Conservation (phyloP, 2,113 vertebrate genomes). For the Phocoena sinus region DNA sequence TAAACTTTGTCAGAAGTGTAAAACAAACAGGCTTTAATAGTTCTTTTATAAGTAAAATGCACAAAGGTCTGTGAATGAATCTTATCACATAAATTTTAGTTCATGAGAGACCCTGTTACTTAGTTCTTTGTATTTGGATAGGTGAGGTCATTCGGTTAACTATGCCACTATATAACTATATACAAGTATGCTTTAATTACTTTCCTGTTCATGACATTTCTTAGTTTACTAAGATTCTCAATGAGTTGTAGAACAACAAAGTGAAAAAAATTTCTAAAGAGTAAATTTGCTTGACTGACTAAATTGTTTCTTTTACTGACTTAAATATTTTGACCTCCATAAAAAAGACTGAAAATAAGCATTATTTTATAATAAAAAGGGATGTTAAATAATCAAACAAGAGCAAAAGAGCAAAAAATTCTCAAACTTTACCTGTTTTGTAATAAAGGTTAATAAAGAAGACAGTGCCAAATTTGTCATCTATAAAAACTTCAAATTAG, state of each 20-base stretch:
- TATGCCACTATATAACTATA: neutral
- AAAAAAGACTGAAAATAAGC: neutral
- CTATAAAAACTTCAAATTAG: neutral
- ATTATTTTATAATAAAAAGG: neutral
- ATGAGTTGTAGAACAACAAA: neutral
- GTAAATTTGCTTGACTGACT: neutral
- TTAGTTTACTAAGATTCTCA: neutral
- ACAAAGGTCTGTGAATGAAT: neutral
- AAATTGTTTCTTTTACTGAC: neutral
- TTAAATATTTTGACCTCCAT: slow-evolving; percentile 25
- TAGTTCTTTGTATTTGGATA: neutral
- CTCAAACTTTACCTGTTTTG: neutral
- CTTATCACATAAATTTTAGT: neutral
- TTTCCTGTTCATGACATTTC: neutral
- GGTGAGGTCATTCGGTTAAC: neutral
- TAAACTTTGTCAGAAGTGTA: neutral
- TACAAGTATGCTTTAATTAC: neutral
- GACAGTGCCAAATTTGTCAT: neutral
- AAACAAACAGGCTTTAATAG: neutral
- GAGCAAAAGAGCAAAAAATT: neutral
- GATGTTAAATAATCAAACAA: neutral
- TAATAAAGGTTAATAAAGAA: neutral
- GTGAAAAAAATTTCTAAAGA: slow-evolving; percentile 10
- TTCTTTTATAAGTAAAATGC: neutral
- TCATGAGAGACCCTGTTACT: neutral